Evolutionary conservation across 2,113 vertebrate genomes (phyloP).

Genomic region (Beaufortia kweichowensis): DNA sequence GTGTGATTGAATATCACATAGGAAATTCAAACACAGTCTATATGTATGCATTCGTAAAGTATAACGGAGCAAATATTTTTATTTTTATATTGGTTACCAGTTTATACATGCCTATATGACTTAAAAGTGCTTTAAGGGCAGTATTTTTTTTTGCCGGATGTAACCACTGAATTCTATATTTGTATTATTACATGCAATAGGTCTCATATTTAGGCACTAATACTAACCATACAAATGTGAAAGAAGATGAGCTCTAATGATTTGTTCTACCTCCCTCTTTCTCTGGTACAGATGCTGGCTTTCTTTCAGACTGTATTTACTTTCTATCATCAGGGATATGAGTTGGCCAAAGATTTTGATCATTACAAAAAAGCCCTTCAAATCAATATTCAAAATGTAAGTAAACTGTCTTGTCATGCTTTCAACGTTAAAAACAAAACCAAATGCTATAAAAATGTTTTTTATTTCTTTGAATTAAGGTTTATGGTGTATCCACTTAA

Average conservation of each 20-base stretch:
- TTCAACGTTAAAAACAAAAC: not conserved
- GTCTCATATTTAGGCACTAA: no score
- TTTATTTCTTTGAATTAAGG: no score
- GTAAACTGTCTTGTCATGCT: constrained; percentile 53
- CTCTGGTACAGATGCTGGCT: constrained; percentile 84
- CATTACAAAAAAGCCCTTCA: constrained; percentile 94
- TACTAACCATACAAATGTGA: not conserved
- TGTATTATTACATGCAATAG: no score
- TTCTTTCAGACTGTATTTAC: constrained; percentile 99
- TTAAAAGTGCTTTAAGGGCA: no score
- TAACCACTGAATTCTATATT: no score
- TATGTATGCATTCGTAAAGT: no score
- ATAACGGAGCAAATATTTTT: not conserved
- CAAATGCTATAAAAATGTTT: no score
- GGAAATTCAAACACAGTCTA: no score
- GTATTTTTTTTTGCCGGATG: no score
- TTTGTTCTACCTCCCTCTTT: not conserved
- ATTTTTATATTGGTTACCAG: not conserved
- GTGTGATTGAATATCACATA: not conserved
- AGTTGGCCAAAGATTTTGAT: constrained; percentile 96
- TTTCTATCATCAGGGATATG: constrained; percentile 97
- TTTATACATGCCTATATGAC: not conserved
- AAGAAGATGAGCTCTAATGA: not conserved
- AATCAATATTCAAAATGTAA: constrained; percentile 99
- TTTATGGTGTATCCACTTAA: no score